Base-by-base conservation (phyloP, 2,888 invertebrate species). In the Nebria brevicollis region DNA sequence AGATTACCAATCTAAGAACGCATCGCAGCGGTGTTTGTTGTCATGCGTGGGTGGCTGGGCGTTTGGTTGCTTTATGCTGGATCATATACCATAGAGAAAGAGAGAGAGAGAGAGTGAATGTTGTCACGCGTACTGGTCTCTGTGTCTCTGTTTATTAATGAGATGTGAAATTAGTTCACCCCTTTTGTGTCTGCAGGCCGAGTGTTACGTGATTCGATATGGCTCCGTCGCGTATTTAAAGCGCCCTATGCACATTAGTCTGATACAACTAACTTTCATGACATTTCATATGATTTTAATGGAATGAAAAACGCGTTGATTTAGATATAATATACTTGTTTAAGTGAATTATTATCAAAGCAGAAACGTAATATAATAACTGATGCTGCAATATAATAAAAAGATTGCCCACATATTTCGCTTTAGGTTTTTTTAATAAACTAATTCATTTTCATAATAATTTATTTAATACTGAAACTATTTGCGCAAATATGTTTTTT, bases 1-100 rank as follows among this genome's bases (percentile, higher is more conserved):
- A 54, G 54, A 54, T 54, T 54, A 54, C 54, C 54, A 54, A 54
- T 54, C 54, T 54, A 54, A 54, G 54, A 54, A 54, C 54, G 54
- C 54, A 54, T 13, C 34, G 34, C 34, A 34, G 54, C 54, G 54
- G 54, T 54, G 54, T 54, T 11, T 54, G 54, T 13, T 8, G 8
- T 2, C 11, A 6, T 54, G 54, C 54, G 54, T 34, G 34, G 34
- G 34, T 34, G 2, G 34, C 34, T 34, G 34, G 34, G 34, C 1
- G 34, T 34, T 34, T 34, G 34, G 34, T 34, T 34, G 34, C 4
- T 34, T 34, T 34, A 8, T 54, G 54, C 8, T 54, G 54, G 54
- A 54, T 54, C 54, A 54, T 54, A 54, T 54, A 54, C 54, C 54
- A 54, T 54, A 54, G 54, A 13, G 13, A 8, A 8, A 8, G 54